Percentiles rank a stretch among this genome's conserved stretches.
phyloP scores from a whole-genome alignment of 1,140 invertebrate genomes.

The Artemia franciscana region DNA sequence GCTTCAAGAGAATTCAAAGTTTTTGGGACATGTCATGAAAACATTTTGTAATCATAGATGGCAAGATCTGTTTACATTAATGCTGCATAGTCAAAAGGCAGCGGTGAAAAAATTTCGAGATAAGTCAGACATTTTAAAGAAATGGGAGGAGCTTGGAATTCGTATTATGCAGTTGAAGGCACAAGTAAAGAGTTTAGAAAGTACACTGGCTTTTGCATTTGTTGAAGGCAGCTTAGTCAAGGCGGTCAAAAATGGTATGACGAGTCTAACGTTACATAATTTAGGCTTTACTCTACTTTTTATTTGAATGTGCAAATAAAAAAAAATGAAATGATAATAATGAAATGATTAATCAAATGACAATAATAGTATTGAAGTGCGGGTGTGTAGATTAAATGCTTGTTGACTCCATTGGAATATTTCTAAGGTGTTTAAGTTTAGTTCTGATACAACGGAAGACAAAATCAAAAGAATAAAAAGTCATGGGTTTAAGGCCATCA shows the following conservation, averaged over 20 bases:
- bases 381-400: too few species aligned
- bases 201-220: constrained; percentile 64
- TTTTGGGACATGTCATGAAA: constrained; percentile 48
- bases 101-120: constrained; percentile 27
- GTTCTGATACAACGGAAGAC: too few species aligned
- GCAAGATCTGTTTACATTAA: constrained; percentile 41
- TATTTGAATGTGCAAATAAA: neutral
- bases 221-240: constrained; percentile 77
- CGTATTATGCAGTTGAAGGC: constrained; percentile 41
- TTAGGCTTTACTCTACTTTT: neutral
- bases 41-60: constrained; percentile 42
- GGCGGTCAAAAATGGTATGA: constrained; percentile 62
- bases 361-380: too few species aligned
- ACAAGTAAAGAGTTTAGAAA: constrained; percentile 38
- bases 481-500: too few species aligned
- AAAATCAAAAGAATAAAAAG: too few species aligned
- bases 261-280: neutral
- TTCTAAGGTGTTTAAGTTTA: too few species aligned
- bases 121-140: constrained; percentile 11
- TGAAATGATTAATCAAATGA: too few species aligned
- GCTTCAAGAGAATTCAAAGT: constrained; percentile 54
- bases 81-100: constrained; percentile 44
- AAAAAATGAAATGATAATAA: neutral
- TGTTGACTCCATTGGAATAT: too few species aligned
- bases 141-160: constrained; percentile 36